These are phyloP conservation scores for Melieria picta DNA, from an alignment of 2,888 invertebrate species.

Conservation along the genomic window DNA sequence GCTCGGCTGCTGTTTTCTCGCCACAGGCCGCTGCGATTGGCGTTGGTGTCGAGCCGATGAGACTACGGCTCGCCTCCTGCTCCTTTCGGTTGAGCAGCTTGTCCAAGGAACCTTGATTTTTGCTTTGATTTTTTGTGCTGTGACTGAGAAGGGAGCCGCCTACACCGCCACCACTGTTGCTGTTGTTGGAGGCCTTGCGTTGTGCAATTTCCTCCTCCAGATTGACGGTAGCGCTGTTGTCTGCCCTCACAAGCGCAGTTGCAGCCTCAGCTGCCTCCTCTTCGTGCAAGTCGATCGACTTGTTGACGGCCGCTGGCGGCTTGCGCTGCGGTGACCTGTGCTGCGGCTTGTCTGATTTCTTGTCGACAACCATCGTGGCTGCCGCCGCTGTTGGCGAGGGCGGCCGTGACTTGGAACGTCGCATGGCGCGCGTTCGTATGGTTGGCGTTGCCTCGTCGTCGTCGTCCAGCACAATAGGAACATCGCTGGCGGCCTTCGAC, in stretches of 20 bases:
- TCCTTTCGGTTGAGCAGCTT: slow-evolving; percentile 70
- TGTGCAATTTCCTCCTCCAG: slow-evolving; percentile 62
- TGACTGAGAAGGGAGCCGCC: slow-evolving; percentile 39
- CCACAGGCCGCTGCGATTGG: background rate
- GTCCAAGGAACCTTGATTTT: slow-evolving; percentile 69
- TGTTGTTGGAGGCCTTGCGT: slow-evolving; percentile 57
- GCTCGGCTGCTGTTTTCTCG: background rate
- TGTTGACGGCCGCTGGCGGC: background rate
- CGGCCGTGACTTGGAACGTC: slow-evolving; percentile 53
- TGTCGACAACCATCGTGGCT: slow-evolving; percentile 9
- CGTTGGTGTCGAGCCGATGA: background rate
- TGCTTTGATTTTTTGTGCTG: slow-evolving; percentile 58
- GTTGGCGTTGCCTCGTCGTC: slow-evolving; percentile 32
- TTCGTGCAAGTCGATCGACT: slow-evolving; percentile 46
- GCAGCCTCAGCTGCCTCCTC: slow-evolving; percentile 31
- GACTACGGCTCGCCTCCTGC: slow-evolving; percentile 58
- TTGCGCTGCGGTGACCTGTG: slow-evolving; percentile 40
- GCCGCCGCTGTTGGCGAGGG: slow-evolving; percentile 39
- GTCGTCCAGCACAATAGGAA: slow-evolving; percentile 43
- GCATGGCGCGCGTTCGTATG: slow-evolving; percentile 49
- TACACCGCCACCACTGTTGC: slow-evolving; percentile 39
- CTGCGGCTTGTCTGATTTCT: slow-evolving; percentile 32
- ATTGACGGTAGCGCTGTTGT: slow-evolving; percentile 42
- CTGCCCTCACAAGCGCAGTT: slow-evolving; percentile 12
- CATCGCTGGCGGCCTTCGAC: background rate